Evolutionary conservation across 1,140 invertebrate genomes (phyloP), one percentile per base, ranked within the genome.

Genomic region (roundworm (Caenorhabditis elegans)): DNA sequence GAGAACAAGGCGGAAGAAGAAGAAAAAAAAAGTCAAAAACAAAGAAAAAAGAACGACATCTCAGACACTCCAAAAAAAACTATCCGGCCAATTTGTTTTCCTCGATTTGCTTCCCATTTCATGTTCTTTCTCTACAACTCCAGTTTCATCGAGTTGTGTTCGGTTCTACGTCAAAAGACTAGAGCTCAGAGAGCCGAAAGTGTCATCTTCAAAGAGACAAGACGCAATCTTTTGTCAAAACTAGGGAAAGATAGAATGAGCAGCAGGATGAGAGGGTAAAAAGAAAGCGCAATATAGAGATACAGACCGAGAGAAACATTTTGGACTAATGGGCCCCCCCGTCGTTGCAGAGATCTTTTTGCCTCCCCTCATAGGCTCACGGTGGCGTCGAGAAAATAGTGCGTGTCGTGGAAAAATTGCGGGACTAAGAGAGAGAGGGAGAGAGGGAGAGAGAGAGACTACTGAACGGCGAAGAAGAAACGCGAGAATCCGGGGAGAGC

Each of bases 201-300:
- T 70, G 34, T 39, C 60, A 70, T 70, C 60, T 70, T 70, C 60
- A 70, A 70, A 70, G 6, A 15, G 60, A 70, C 60, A 70, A 70
- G 60, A 70, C 60, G 60, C 60, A 39, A 70, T 70, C 34, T 70
- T 70, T 70, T 36, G 34, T 70, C 53, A 60, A 60, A 60, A 60
- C 13, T 17, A 2, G 22, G 15, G 53, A 60, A 28, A 31, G 28
- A 22, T n/a, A n/a, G n/a, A n/a, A n/a, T n/a, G n/a, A n/a, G n/a
- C n/a, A n/a, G n/a, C n/a, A n/a, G n/a, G n/a, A n/a, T n/a, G n/a
- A n/a, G n/a, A n/a, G n/a, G n/a, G n/a, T n/a, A n/a, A n/a, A n/a
- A n/a, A n/a, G n/a, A n/a, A n/a, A n/a, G n/a, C n/a, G n/a, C n/a
- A 43, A 8, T 43, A 5, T 8, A 43, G 15, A 43, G n/a, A 31